Percentiles rank a stretch among this genome's conserved stretches.
Evolutionary conservation across 2,113 vertebrate species (phyloP).

Genomic region (Alaudala cheleensis): DNA sequence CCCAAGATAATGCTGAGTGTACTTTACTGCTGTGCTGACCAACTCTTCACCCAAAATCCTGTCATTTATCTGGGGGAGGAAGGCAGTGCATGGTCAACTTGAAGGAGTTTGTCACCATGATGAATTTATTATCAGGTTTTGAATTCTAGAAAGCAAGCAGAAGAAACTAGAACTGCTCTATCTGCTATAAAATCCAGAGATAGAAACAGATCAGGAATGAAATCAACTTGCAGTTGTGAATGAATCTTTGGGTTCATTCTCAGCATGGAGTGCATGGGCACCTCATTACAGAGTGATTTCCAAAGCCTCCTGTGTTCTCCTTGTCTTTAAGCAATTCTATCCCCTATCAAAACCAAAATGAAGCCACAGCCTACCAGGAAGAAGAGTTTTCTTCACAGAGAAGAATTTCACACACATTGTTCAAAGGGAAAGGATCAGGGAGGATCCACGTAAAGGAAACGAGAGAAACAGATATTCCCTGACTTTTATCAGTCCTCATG

Average conservation of each 20-base stretch:
- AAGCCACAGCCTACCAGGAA: not conserved
- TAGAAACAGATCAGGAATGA: not conserved
- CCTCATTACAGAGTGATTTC: not conserved
- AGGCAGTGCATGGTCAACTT: not conserved
- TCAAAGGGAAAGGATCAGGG: not conserved
- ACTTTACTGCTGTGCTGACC: conserved; percentile 4
- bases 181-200: not conserved
- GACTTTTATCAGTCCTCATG: not conserved
- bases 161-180: not conserved
- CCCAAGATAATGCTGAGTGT: not conserved
- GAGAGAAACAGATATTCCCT: not conserved
- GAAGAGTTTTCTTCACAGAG: not conserved
- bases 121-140: not conserved
- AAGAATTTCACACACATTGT: not conserved
- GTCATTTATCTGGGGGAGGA: not conserved
- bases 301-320: not conserved
- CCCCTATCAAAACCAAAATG: not conserved
- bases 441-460: not conserved
- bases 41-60: conserved; percentile 26
- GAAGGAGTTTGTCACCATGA: not conserved
- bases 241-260: not conserved
- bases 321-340: not conserved
- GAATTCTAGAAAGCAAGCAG: not conserved
- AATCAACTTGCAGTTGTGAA: not conserved
- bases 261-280: not conserved